Percentiles rank a stretch among this genome's conserved stretches.
Conservation (phyloP, 2,888 invertebrate genomes). For the Dryocosmus kuriphilus region DNA sequence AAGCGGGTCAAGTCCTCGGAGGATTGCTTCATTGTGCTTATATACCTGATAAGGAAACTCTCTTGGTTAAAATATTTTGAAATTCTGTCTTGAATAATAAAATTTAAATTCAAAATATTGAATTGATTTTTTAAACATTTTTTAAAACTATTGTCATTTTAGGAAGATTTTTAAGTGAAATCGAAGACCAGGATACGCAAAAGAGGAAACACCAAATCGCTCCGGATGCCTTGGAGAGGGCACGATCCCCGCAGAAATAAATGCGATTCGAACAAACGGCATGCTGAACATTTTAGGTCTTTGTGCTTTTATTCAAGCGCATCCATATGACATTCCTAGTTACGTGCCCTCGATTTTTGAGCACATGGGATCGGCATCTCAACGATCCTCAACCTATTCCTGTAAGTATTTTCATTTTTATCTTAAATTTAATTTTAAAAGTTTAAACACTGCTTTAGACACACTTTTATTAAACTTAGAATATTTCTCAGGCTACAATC, state of each 20-base stretch:
- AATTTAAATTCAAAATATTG: too few species aligned
- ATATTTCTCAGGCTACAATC: conserved; percentile 85
- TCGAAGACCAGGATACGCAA: conserved; percentile 77
- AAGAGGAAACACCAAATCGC: conserved; percentile 61
- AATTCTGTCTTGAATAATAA: too few species aligned
- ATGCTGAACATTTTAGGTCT: conserved; percentile 93
- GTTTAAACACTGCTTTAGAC: too few species aligned
- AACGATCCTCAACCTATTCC: conserved; percentile 94
- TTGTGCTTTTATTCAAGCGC: conserved; percentile 91
- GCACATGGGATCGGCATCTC: conserved; percentile 87
- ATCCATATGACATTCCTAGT: conserved; percentile 92
- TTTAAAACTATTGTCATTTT: conserved; percentile 48
- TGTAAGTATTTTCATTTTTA: conserved; percentile 77
- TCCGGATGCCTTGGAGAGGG: conserved; percentile 43
- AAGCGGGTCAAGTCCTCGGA: conserved; percentile 89
- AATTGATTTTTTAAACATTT: too few species aligned
- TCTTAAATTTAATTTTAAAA: background rate
- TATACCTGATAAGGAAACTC: conserved; percentile 81
- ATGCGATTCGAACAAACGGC: conserved; percentile 81
- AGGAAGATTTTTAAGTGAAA: conserved; percentile 81
- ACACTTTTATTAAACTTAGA: background rate
- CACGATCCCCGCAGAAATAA: conserved; percentile 56
- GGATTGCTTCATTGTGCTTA: conserved; percentile 93
- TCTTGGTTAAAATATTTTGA: conserved; percentile 80
- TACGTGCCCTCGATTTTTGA: conserved; percentile 88